These are phyloP conservation scores for Lagorchestes hirsutus DNA, from an alignment of 2,797 vertebrate species.

Conservation along the genomic window DNA sequence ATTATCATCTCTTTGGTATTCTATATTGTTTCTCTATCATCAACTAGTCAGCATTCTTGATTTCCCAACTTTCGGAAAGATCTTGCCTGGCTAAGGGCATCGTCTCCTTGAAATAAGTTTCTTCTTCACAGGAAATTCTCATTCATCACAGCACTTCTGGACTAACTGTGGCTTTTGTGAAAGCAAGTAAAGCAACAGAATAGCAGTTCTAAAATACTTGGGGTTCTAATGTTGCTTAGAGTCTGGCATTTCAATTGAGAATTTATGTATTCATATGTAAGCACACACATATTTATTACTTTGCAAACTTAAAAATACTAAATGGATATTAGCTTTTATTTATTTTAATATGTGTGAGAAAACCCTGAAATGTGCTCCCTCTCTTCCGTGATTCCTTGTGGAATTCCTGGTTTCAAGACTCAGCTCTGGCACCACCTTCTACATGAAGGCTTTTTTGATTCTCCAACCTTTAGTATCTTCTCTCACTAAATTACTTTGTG, in stretches of 20 bases:
- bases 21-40: slow-evolving; percentile 34
- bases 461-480: neutral
- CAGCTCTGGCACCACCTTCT: neutral
- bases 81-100: slow-evolving; percentile 28
- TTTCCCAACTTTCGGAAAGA: slow-evolving; percentile 13
- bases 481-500: neutral
- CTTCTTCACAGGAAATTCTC: neutral
- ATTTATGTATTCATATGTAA: neutral
- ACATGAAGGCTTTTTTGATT: neutral
- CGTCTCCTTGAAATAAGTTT: slow-evolving; percentile 34
- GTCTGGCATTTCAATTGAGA: neutral
- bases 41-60: slow-evolving; percentile 55
- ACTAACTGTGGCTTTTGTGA: neutral
- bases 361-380: neutral
- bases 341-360: neutral
- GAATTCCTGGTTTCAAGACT: neutral
- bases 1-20: slow-evolving; percentile 62
- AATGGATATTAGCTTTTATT: neutral
- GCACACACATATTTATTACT: too few relatives aligned
- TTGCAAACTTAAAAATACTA: neutral
- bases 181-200: slow-evolving; percentile 29
- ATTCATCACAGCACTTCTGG: slow-evolving; percentile 7
- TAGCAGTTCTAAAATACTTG: neutral
- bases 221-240: neutral
- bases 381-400: neutral